Percentiles rank a stretch among this genome's conserved stretches.
phyloP scores from a whole-genome alignment of 2,113 vertebrate genomes.

The Bostrychus sinensis region DNA sequence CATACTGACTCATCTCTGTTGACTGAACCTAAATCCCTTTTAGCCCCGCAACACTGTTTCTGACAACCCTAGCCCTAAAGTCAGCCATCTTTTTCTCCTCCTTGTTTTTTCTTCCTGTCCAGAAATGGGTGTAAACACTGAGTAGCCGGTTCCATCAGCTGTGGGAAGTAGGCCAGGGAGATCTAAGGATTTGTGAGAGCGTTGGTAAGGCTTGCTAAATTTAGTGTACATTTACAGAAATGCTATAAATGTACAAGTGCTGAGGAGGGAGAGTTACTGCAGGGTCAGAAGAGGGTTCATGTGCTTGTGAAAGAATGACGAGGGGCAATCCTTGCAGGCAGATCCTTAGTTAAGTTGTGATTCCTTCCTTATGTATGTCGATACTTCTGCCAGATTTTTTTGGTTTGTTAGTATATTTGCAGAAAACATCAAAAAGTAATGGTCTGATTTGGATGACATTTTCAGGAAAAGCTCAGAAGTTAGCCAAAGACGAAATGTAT shows the following conservation, averaged over 20 bases:
- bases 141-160: conserved; percentile 37
- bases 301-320: neutral
- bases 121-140: conserved; percentile 44
- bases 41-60: conserved; percentile 36
- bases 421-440: no score
- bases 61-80: conserved; percentile 57
- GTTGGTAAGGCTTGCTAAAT: conserved; percentile 70
- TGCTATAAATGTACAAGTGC: conserved; percentile 31
- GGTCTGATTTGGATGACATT: no score
- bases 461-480: no score
- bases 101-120: conserved; percentile 41
- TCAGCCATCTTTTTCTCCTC: conserved; percentile 27
- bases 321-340: neutral
- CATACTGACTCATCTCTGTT: conserved; percentile 69
- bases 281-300: conserved; percentile 4
- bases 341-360: conserved; percentile 4
- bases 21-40: conserved; percentile 70
- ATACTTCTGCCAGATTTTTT: neutral
- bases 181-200: conserved; percentile 70
- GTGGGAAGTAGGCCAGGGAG: conserved; percentile 71
- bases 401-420: neutral
- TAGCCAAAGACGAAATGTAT: no score
- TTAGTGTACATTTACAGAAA: conserved; percentile 57
- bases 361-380: neutral
- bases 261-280: conserved; percentile 10